phyloP scores from a whole-genome alignment of 2,113 vertebrate genomes.

The Sapayoa aenigma region DNA sequence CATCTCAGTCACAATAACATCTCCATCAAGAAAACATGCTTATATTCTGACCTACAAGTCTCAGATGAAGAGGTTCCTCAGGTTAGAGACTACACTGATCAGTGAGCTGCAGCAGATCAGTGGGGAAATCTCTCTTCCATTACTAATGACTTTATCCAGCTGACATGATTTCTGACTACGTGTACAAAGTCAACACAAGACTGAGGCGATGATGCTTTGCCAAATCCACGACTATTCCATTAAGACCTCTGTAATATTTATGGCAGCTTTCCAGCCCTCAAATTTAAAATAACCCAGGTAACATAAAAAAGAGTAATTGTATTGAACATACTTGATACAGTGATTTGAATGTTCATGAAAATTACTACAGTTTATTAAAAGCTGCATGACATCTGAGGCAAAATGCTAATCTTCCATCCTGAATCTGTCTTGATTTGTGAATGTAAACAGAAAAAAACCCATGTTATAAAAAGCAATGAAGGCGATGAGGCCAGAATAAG shows the following conservation, averaged over 20 bases:
- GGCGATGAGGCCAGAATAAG: not conserved
- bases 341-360: not conserved
- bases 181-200: not conserved
- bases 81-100: not conserved
- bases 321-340: not conserved
- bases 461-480: not conserved
- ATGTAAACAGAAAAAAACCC: not conserved
- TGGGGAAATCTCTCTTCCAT: not conserved
- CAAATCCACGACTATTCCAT: not conserved
- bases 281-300: not conserved
- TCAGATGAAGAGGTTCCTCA: not conserved
- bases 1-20: not conserved
- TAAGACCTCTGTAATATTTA: not conserved
- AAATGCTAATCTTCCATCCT: not conserved
- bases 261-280: not conserved
- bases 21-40: not conserved
- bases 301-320: not conserved
- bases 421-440: not conserved
- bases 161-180: not conserved
- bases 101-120: not conserved
- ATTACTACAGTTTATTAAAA: not conserved
- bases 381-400: not conserved
- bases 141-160: not conserved
- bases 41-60: not conserved
- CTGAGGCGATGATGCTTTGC: not conserved